These are phyloP conservation scores for Nomada goodeniana DNA, from an alignment of 2,888 invertebrate genomes.

Conservation along the genomic window DNA sequence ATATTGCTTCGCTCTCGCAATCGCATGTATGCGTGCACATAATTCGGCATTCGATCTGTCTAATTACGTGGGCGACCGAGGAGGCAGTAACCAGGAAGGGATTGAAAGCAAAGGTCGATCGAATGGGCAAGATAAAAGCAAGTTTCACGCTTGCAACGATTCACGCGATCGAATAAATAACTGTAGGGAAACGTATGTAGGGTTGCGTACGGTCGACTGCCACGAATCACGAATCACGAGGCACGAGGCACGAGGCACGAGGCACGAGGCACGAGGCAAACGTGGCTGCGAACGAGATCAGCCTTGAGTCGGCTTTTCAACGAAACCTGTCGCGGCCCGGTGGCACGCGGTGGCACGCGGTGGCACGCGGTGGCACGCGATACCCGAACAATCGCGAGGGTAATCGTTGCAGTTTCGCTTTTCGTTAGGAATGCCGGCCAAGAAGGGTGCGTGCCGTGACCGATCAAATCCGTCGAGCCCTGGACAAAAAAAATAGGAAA, in stretches of 20 bases:
- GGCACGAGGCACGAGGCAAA: slow-evolving; percentile 9
- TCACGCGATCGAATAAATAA: slow-evolving; percentile 6
- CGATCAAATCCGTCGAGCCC: slow-evolving; percentile 35
- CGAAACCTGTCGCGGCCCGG: neutral
- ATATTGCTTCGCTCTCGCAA: too few species aligned
- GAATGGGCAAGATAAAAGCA: neutral
- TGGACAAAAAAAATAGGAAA: neutral
- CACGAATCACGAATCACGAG: too few species aligned
- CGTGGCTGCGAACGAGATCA: neutral
- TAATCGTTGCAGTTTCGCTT: slow-evolving; percentile 55
- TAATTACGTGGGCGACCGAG: too few species aligned
- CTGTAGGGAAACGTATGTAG: neutral
- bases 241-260: too few species aligned
- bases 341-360: too few species aligned
- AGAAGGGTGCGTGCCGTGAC: slow-evolving; percentile 34
- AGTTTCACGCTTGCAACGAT: neutral
- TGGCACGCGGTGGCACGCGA: slow-evolving; percentile 50
- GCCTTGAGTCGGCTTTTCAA: slow-evolving; percentile 41
- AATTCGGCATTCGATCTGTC: too few species aligned
- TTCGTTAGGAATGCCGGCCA: slow-evolving; percentile 17
- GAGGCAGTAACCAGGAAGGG: too few species aligned
- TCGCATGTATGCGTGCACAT: too few species aligned
- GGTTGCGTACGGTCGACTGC: neutral
- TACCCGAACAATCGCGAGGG: slow-evolving; percentile 38
- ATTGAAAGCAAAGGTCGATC: too few species aligned